Conservation (phyloP, 2,888 invertebrate species). For the Leptothorax acervorum region DNA sequence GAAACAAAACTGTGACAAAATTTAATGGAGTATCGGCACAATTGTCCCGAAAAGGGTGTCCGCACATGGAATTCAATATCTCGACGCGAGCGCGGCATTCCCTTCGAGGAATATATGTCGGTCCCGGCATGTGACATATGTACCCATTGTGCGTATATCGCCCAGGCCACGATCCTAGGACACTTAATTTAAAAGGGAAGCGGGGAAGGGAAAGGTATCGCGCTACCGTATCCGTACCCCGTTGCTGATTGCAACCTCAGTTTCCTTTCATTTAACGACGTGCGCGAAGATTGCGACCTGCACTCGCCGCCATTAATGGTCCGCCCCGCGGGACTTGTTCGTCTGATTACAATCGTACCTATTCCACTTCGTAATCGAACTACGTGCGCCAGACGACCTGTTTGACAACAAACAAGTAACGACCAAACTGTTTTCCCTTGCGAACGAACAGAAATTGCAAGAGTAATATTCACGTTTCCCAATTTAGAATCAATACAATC, state of each 20-base stretch:
- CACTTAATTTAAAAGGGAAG: slow-evolving; percentile 56
- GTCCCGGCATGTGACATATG: slow-evolving; percentile 13
- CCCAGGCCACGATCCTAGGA: slow-evolving; percentile 23
- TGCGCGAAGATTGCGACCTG: slow-evolving; percentile 19
- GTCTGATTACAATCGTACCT: slow-evolving; percentile 19
- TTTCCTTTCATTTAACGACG: slow-evolving; percentile 54
- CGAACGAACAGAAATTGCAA: not conserved
- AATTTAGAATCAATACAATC: not conserved
- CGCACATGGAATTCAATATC: slow-evolving; percentile 39
- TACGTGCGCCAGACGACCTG: not conserved
- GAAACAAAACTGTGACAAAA: slow-evolving; percentile 3
- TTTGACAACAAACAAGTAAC: not conserved
- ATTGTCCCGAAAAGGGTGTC: slow-evolving; percentile 25
- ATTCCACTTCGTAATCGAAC: slow-evolving; percentile 16
- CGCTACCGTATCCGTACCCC: not conserved
- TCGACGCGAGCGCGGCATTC: slow-evolving; percentile 13
- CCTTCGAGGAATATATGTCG: slow-evolving; percentile 1
- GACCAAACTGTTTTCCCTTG: not conserved
- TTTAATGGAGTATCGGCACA: not conserved
- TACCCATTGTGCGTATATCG: slow-evolving; percentile 18
- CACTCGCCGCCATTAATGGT: slow-evolving; percentile 15
- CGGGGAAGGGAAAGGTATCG: not conserved
- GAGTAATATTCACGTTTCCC: not conserved
- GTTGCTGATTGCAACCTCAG: slow-evolving; percentile 55
- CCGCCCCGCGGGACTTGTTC: not conserved